These are phyloP conservation scores for Lepus oiostolus DNA, from an alignment of 2,797 vertebrate genomes.

Conservation along the genomic window DNA sequence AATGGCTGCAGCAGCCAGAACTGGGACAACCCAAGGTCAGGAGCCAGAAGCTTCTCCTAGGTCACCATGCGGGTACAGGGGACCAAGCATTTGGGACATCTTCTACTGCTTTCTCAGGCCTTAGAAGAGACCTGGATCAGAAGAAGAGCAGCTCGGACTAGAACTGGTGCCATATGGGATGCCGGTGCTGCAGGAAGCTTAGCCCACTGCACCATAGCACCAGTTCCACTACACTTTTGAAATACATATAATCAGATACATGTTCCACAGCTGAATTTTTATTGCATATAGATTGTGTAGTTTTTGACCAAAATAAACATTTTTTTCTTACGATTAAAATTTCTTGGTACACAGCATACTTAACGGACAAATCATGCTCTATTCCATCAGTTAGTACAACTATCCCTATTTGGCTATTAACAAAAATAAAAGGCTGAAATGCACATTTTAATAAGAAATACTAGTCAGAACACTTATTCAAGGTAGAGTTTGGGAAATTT, in stretches of 20 bases:
- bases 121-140: too few relatives aligned
- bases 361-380: not conserved
- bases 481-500: not conserved
- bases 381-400: not conserved
- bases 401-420: not conserved
- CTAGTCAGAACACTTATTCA: not conserved
- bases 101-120: too few relatives aligned
- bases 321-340: conserved; percentile 25
- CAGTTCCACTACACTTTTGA: too few relatives aligned
- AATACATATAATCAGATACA: not conserved
- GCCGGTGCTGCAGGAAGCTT: too few relatives aligned
- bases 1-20: too few relatives aligned
- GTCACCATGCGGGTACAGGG: too few relatives aligned
- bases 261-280: not conserved
- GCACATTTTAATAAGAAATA: conserved; percentile 39
- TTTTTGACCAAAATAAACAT: not conserved
- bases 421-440: not conserved
- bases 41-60: too few relatives aligned
- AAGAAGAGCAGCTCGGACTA: too few relatives aligned
- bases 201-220: too few relatives aligned
- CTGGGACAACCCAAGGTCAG: too few relatives aligned
- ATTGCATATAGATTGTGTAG: not conserved
- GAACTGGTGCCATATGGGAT: too few relatives aligned
- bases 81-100: too few relatives aligned
- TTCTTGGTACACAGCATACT: conserved; percentile 1